Percentiles rank a stretch among this genome's conserved stretches.
These are phyloP conservation scores for Planiliza haematocheilus DNA, from an alignment of 2,113 vertebrate species.

Conservation along the genomic window DNA sequence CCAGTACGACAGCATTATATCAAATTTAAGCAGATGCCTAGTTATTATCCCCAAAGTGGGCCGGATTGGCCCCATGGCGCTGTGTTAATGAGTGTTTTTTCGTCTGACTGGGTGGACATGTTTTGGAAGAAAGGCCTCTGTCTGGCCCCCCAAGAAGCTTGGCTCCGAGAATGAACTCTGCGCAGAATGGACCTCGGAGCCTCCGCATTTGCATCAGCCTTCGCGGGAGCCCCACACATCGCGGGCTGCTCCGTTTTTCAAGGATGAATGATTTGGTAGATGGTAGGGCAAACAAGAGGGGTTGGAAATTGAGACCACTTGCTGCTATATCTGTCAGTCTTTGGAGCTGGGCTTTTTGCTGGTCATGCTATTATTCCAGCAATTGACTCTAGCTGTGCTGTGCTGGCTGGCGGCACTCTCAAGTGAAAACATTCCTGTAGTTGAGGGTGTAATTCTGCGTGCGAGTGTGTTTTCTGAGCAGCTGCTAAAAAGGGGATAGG, in stretches of 20 bases:
- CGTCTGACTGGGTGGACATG: slow-evolving; percentile 82
- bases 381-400: slow-evolving; percentile 28
- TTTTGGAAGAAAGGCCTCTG: slow-evolving; percentile 70
- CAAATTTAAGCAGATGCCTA: slow-evolving; percentile 78
- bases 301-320: slow-evolving; percentile 41
- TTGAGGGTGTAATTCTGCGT: slow-evolving; percentile 17
- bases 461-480: background rate
- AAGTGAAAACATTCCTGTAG: slow-evolving; percentile 48
- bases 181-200: slow-evolving; percentile 18
- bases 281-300: slow-evolving; percentile 45
- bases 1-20: slow-evolving; percentile 69
- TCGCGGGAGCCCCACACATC: slow-evolving; percentile 45
- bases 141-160: slow-evolving; percentile 47
- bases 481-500: slow-evolving; percentile 16
- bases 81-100: slow-evolving; percentile 82
- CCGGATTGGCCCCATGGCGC: slow-evolving; percentile 62
- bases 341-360: slow-evolving; percentile 34
- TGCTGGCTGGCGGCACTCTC: slow-evolving; percentile 24
- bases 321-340: slow-evolving; percentile 32
- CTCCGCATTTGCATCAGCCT: slow-evolving; percentile 46
- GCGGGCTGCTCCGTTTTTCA: slow-evolving; percentile 50
- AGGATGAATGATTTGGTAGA: slow-evolving; percentile 35
- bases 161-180: slow-evolving; percentile 37
- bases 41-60: slow-evolving; percentile 74
- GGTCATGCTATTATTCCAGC: slow-evolving; percentile 54